A percentile compares a stretch with the other conserved stretches of the same genome.
Evolutionary conservation across 2,888 invertebrate genomes (phyloP).

Genomic region (Drepanosiphum platanoidis): DNA sequence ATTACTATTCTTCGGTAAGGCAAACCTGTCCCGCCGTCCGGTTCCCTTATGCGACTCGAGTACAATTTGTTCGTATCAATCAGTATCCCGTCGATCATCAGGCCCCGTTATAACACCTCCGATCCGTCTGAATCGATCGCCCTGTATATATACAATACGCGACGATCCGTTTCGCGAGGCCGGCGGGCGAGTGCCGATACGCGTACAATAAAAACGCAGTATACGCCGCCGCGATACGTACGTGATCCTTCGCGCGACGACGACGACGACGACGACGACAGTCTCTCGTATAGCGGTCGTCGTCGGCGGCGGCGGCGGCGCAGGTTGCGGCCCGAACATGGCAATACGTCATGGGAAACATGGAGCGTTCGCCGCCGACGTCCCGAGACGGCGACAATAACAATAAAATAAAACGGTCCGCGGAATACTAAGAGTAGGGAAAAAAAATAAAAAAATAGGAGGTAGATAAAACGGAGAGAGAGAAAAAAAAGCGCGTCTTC

Average conservation of each 20-base stretch:
- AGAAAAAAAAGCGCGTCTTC: conserved; percentile 3
- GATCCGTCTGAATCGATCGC: conserved; percentile 37
- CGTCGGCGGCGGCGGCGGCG: neutral
- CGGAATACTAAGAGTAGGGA: conserved; percentile 4
- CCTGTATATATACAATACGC: neutral
- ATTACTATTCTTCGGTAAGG: neutral
- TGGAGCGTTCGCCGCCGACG: conserved; percentile 20
- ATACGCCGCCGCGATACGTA: neutral
- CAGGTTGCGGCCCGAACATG: conserved; percentile 9
- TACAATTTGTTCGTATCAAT: conserved; percentile 62
- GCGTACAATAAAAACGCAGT: neutral
- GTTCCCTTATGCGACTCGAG: conserved; percentile 49
- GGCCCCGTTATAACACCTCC: conserved; percentile 60
- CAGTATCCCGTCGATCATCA: conserved; percentile 48
- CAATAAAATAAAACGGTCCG: conserved; percentile 53
- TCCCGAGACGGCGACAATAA: conserved; percentile 31
- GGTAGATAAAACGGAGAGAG: too few species aligned
- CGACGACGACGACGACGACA: too few species aligned
- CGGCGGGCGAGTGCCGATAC: neutral
- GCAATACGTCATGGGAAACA: conserved; percentile 37
- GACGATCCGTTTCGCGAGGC: neutral
- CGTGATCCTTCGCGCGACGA: neutral
- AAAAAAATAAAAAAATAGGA: neutral
- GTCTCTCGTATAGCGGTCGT: neutral
- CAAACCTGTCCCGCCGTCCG: conserved; percentile 43